These are phyloP conservation scores for Megaceryle alcyon DNA, from an alignment of 2,797 vertebrate species.

Conservation along the genomic window DNA sequence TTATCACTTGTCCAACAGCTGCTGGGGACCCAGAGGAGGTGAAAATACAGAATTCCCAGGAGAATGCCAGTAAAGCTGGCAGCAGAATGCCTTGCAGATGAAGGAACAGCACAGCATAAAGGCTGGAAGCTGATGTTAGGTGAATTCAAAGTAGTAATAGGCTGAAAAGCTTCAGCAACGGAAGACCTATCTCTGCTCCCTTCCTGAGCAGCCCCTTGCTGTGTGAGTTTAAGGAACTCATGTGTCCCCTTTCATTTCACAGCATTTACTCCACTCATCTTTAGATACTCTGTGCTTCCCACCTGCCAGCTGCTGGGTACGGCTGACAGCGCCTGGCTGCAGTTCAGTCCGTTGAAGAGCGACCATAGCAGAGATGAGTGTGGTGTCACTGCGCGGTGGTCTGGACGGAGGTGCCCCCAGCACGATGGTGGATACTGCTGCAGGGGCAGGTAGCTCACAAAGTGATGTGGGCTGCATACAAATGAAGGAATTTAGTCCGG, in stretches of 20 bases:
- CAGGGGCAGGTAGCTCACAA: neutral
- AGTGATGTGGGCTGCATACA: neutral
- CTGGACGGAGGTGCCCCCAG: neutral
- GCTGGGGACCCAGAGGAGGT: neutral
- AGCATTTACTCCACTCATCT: neutral
- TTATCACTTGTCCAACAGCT: slow-evolving; percentile 22
- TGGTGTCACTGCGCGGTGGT: neutral
- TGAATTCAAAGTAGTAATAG: neutral
- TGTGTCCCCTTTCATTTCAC: neutral
- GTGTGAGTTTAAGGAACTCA: neutral
- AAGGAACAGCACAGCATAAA: neutral
- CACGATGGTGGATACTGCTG: neutral
- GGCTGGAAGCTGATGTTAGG: neutral
- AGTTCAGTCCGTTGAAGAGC: neutral
- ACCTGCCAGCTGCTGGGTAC: neutral
- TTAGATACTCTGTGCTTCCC: neutral
- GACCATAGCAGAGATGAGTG: accelerated
- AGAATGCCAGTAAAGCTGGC: neutral
- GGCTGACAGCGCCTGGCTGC: neutral
- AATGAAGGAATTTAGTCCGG: neutral
- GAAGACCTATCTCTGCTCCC: neutral
- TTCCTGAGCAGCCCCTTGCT: neutral
- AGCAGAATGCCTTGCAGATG: neutral
- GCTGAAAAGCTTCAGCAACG: neutral
- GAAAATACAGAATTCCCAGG: neutral